These are phyloP conservation scores for Leptoclinus maculatus DNA, from an alignment of 2,797 vertebrate species.

Conservation along the genomic window DNA sequence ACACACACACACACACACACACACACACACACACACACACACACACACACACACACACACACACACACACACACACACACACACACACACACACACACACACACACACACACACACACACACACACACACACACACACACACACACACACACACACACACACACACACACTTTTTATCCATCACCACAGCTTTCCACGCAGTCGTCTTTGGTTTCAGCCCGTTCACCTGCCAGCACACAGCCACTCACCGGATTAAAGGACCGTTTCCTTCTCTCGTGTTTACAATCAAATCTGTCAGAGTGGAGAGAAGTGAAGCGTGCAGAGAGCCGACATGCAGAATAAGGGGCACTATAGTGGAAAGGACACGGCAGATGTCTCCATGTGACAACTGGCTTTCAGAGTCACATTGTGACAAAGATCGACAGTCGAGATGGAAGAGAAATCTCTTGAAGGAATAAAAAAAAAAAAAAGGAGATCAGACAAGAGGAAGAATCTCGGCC, in stretches of 20 bases:
- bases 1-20: not conserved
- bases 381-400: not conserved
- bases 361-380: not conserved
- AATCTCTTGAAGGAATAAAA: not conserved
- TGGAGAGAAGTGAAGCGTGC: not conserved
- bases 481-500: not conserved
- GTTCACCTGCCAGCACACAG: conserved; percentile 5
- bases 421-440: not conserved
- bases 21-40: not conserved
- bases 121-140: not conserved
- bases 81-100: not conserved
- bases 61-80: not conserved
- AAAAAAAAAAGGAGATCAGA: not conserved
- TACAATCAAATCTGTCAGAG: conserved; percentile 57
- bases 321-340: conserved; percentile 40
- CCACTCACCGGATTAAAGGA: conserved; percentile 6
- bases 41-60: not conserved
- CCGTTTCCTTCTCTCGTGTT: not conserved
- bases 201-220: conserved; percentile 64
- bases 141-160: not conserved
- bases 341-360: conserved; percentile 15
- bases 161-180: not conserved
- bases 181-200: conserved; percentile 27
- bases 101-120: not conserved
- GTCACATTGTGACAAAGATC: not conserved